Evolutionary conservation across 2,888 invertebrate species (phyloP), one percentile per base, ranked within the genome.

Genomic region (Lepidochrysops patricia): DNA sequence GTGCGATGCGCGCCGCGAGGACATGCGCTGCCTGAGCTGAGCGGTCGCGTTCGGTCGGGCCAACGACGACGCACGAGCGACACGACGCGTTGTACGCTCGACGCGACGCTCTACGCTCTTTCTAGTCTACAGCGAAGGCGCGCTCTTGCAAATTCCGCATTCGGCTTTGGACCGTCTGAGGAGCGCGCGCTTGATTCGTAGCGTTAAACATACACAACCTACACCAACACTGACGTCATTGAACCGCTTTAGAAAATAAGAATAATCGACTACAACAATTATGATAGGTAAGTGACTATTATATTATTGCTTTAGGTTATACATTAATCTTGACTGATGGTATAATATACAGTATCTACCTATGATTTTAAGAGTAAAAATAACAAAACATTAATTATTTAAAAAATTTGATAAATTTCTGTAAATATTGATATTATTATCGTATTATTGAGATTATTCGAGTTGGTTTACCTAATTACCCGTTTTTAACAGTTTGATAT

Each of bases 171-270:
- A 78, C 79, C 75, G 82, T 73, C 80, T 76, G 73, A 70, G 74
- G 79, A 73, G 80, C 69, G 80, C 74, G 75, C 79, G 82, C 72
- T 72, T 73, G 74, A 71, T 65, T 70, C 60, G 64, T 68, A 68
- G 69, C 68, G 68, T 64, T 64, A 69, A 70, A 70, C 74, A 75
- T 78, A 72, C 85, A 77, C 79, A 89, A 89, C 89, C 89, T 89
- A 89, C 87, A 76, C 75, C 88, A 89, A 89, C 88, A 89, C 76
- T 77, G 75, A 80, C 82, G 75, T 76, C 77, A 82, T 88, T 89
- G 83, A 72, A 76, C 81, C 76, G 70, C 70, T 70, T 68, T 71
- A 72, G 69, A 69, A 68, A 67, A 72, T 68, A 66, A 71, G 68
- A 74, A 73, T 54, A 73, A 78, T 77, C 78, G 76, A 78, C 79